phyloP scores from a whole-genome alignment of 2,113 vertebrate genomes.

The Corythoichthys haematopterus region DNA sequence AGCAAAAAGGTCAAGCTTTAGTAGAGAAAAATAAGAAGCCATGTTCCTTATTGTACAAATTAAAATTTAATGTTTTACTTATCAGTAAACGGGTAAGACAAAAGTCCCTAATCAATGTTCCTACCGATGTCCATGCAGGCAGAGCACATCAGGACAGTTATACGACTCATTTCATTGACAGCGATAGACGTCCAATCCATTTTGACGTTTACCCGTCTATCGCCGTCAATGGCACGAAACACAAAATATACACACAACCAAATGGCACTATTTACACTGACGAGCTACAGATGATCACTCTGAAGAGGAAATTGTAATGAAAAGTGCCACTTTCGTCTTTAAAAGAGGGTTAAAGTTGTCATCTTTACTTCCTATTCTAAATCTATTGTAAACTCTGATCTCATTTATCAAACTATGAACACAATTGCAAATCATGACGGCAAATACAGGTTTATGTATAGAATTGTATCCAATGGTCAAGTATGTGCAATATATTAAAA shows the following conservation, averaged over 20 bases:
- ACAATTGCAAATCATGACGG: background rate
- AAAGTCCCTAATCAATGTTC: background rate
- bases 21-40: background rate
- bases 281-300: background rate
- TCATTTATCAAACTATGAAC: background rate
- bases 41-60: conserved; percentile 43
- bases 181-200: too few species aligned
- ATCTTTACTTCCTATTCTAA: too few species aligned
- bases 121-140: conserved; percentile 36
- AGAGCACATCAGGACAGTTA: conserved; percentile 35
- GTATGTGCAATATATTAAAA: background rate
- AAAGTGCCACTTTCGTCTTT: background rate
- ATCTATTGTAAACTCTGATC: background rate
- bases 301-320: background rate
- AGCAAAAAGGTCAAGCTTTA: background rate
- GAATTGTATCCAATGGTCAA: background rate
- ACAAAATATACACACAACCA: conserved; percentile 23
- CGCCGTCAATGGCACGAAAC: conserved; percentile 3
- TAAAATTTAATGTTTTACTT: conserved; percentile 51
- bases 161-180: conserved; percentile 1
- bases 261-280: conserved; percentile 36
- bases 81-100: background rate
- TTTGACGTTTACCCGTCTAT: too few species aligned
- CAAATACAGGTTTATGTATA: background rate
- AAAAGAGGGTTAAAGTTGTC: background rate